Evolutionary conservation across 2,113 vertebrate species (phyloP).

Genomic region (Thunnus thynnus): DNA sequence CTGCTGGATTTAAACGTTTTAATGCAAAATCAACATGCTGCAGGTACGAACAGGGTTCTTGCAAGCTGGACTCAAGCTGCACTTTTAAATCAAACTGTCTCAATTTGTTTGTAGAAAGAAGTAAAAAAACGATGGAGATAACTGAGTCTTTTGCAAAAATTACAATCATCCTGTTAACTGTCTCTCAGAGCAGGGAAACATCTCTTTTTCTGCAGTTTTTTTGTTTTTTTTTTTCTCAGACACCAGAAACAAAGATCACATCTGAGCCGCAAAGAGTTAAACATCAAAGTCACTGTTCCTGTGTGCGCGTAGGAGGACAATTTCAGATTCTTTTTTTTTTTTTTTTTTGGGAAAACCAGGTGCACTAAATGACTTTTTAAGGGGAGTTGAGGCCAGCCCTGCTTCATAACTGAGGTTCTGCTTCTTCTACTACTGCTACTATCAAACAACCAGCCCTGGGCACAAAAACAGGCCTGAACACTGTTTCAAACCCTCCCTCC

Average conservation of each 20-base stretch:
- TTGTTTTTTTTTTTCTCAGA: too few relatives aligned
- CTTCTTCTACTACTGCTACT: slow-evolving; percentile 78
- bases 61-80: not conserved
- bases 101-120: not conserved
- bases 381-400: slow-evolving; percentile 74
- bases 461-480: slow-evolving; percentile 54
- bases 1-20: not conserved
- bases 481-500: slow-evolving; percentile 36
- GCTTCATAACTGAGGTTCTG: slow-evolving; percentile 74
- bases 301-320: not conserved
- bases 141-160: not conserved
- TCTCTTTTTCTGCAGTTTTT: not conserved
- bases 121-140: not conserved
- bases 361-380: slow-evolving; percentile 21
- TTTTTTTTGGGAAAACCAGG: slow-evolving; percentile 37
- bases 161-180: not conserved
- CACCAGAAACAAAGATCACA: too few relatives aligned
- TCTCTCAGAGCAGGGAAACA: not conserved
- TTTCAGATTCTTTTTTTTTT: not conserved
- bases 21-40: slow-evolving; percentile 13
- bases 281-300: not conserved
- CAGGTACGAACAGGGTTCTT: slow-evolving; percentile 19
- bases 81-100: not conserved
- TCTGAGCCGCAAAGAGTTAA: not conserved
- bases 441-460: slow-evolving; percentile 68